Evolutionary conservation across 2,888 invertebrate species (phyloP), one percentile per base, ranked within the genome.

Genomic region (Pseudeuparius sepicola): DNA sequence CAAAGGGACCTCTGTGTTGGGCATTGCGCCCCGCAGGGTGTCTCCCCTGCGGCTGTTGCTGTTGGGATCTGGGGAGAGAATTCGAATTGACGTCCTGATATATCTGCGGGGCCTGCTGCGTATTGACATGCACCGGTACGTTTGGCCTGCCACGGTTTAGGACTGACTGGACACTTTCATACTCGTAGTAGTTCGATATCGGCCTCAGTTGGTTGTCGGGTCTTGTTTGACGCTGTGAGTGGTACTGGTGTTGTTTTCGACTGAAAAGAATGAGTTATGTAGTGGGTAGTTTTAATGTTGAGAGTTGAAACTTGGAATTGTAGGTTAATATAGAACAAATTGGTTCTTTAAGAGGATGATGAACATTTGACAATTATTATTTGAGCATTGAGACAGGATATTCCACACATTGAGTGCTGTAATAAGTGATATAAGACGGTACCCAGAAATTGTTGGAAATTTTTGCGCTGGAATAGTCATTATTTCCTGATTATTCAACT

Each of bases 101-200:
- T 3, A 41, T 41, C 4, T 35, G 44, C 4, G 41, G 40, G 10
- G 7, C 20, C 10, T 12, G 16, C n/a, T n/a, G 16, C 16, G 16
- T 4, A 6, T n/a, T 26, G 10, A 11, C 11, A 11, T 18, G 16
- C 7, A 11, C 10, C n/a, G 10, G 16, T 7, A n/a, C n/a, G 20
- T n/a, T n/a, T 20, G 7, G 7, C n/a, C 20, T 20, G n/a, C n/a
- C 7, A 7, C 7, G 7, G 7, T n/a, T n/a, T n/a, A 64, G 61
- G 55, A 73, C 60, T 65, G 78, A 70, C 47, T 80, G 80, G 17
- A 82, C 76, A 46, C 75, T 80, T 59, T 86, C 86, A 60, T 86
- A 86, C 60, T 87, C 86, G 61, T 84, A 86, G 62, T 79, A 85
- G 63, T 83, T 86, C 40, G 85, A 85, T 41, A 79, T 75, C 4